Evolutionary conservation across 2,797 vertebrate genomes (phyloP), one percentile per base, ranked within the genome.

Genomic region (Sparus aurata): DNA sequence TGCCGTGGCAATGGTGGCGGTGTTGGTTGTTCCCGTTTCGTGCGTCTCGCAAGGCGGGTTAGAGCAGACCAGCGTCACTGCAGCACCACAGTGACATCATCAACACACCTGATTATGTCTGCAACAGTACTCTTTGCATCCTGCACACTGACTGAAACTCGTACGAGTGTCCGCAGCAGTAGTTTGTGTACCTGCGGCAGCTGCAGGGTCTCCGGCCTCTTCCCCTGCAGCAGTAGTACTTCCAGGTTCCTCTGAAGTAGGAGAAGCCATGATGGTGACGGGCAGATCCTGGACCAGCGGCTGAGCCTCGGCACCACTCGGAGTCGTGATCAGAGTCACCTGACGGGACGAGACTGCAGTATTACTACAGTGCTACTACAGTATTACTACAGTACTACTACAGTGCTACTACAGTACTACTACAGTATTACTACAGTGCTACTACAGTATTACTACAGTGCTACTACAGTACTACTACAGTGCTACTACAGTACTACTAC

Each of bases 271-370:
- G 80, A 97, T 96, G 46, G 97, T 96, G 23, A 97, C 96, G 0
- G 96, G 97, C 15, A 97, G 95, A 80, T 97, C 96, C 41, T 97
- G 97, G 53, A 95, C 94, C 30, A 91, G 58, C 0, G 96, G 95
- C 84, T 97, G 96, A 17, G 96, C 94, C 80, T 97, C 96, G 0
- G 96, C 96, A 0, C 96, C 97, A 0, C 96, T 97, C 0, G 97
- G 97, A 0, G 96, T 96, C 0, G 96, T 97, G 78, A 97, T 96
- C 63, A 97, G 91, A 4, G 96, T 97, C 75, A 97, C 97, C 91
- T 97, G 18, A 1, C 45, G 30, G 58, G 12, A 69, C 12, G 60
- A 16, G n/a, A 41, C 41, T 11, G 25, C 34, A 58, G 57, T 57
- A 38, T 57, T 18, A 61, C 23, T 45, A n/a, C n/a, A n/a, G n/a